Conservation (phyloP, 2,888 invertebrate genomes). For the Volucella bombylans region DNA sequence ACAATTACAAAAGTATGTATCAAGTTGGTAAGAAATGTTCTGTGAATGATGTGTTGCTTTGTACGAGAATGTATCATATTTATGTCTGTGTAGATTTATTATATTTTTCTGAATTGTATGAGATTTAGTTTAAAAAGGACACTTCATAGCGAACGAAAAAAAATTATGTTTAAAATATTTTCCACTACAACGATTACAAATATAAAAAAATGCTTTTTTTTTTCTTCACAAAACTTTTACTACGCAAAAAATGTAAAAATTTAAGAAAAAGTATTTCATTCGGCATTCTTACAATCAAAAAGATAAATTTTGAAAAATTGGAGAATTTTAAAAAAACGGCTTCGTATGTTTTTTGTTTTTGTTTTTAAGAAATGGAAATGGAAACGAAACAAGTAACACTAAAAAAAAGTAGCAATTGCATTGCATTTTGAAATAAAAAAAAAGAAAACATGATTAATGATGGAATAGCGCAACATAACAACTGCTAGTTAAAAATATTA, state of each 20-base stretch:
- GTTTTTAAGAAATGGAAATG: constrained; percentile 17
- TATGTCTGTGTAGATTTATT: constrained; percentile 36
- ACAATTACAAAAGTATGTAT: constrained; percentile 52
- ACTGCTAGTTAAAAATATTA: constrained; percentile 75
- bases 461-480: constrained; percentile 74
- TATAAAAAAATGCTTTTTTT: constrained; percentile 28
- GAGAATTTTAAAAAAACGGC: neutral
- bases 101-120: constrained; percentile 17
- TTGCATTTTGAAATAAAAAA: constrained; percentile 10
- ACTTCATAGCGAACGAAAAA: constrained; percentile 49
- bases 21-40: constrained; percentile 44
- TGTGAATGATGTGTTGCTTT: constrained; percentile 68
- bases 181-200: constrained; percentile 45
- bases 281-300: constrained; percentile 39
- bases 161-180: constrained; percentile 24
- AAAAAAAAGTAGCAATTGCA: constrained; percentile 70
- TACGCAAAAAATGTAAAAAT: constrained; percentile 37
- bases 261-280: constrained; percentile 19
- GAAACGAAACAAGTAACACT: constrained; percentile 38
- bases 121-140: constrained; percentile 39
- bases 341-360: too few species aligned
- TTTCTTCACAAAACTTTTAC: constrained; percentile 24
- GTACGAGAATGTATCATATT: constrained; percentile 56
- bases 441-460: constrained; percentile 54
- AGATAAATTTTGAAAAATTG: constrained; percentile 1